These are phyloP conservation scores for Plagiodera versicolora DNA, from an alignment of 2,888 invertebrate species.

Conservation along the genomic window DNA sequence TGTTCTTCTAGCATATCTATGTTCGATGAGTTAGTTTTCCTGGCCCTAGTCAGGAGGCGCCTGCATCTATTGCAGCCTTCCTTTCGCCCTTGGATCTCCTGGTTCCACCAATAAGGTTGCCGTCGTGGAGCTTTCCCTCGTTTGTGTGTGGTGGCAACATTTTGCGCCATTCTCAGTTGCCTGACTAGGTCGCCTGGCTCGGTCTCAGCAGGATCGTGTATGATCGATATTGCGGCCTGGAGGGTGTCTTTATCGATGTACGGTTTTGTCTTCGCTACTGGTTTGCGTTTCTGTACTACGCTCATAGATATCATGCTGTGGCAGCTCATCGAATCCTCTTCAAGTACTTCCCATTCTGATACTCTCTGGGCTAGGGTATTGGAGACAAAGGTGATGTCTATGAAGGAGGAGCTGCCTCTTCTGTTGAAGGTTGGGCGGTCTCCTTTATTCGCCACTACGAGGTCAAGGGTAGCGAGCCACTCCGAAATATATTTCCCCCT, in stretches of 20 bases:
- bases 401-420: background rate
- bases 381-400: slow-evolving; percentile 3
- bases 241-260: background rate
- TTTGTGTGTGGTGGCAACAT: background rate
- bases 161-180: background rate
- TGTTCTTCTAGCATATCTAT: background rate
- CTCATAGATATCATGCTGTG: background rate
- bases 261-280: background rate
- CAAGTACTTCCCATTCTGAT: background rate
- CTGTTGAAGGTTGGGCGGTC: slow-evolving; percentile 4
- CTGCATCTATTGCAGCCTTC: background rate
- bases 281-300: too few relatives aligned
- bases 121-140: background rate
- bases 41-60: background rate
- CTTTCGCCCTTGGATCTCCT: background rate
- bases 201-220: background rate
- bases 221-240: background rate
- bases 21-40: background rate
- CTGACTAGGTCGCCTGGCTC: background rate
- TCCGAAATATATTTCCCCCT: slow-evolving; percentile 4
- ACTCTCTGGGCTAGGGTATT: background rate
- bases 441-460: background rate
- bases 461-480: slow-evolving; percentile 4
- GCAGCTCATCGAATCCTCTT: background rate
- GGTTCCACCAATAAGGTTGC: background rate